Evolutionary conservation across 2,888 invertebrate species (phyloP).

Genomic region (Hirtodrosophila confusa): DNA sequence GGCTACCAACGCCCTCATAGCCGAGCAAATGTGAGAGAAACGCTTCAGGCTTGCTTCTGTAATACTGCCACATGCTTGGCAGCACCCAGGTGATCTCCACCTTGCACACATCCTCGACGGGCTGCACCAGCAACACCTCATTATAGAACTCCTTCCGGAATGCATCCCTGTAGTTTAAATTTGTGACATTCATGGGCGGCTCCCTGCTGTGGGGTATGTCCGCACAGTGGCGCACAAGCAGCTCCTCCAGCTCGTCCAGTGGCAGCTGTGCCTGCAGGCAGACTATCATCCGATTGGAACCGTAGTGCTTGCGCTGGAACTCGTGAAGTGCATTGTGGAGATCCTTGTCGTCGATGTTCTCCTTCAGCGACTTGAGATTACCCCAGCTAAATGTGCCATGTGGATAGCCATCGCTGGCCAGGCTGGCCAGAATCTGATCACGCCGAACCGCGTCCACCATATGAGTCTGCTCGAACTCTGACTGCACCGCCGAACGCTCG

Average conservation of each 20-base stretch:
- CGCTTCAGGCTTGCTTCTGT: conserved; percentile 85
- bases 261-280: conserved; percentile 88
- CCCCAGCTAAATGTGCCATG: conserved; percentile 93
- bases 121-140: conserved; percentile 88
- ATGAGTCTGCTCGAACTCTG: conserved; percentile 93
- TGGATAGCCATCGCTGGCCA: conserved; percentile 89
- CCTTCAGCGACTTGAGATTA: conserved; percentile 89
- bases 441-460: conserved; percentile 90
- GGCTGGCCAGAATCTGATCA: conserved; percentile 90
- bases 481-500: conserved; percentile 94
- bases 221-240: conserved; percentile 87
- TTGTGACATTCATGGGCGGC: conserved; percentile 86
- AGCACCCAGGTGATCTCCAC: conserved; percentile 85
- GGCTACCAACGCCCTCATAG: conserved; percentile 93
- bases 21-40: conserved; percentile 92
- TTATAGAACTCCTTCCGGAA: conserved; percentile 79
- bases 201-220: conserved; percentile 88
- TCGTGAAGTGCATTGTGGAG: conserved; percentile 89
- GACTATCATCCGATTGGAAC: conserved; percentile 94
- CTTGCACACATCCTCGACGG: conserved; percentile 89
- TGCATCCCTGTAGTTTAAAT: conserved; percentile 80
- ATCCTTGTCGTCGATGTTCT: conserved; percentile 87
- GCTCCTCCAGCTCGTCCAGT: conserved; percentile 79
- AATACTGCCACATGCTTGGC: conserved; percentile 77
- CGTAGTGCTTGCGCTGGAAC: conserved; percentile 91